Conservation (phyloP, 2,113 vertebrate species). For the Connochaetes taurinus region DNA sequence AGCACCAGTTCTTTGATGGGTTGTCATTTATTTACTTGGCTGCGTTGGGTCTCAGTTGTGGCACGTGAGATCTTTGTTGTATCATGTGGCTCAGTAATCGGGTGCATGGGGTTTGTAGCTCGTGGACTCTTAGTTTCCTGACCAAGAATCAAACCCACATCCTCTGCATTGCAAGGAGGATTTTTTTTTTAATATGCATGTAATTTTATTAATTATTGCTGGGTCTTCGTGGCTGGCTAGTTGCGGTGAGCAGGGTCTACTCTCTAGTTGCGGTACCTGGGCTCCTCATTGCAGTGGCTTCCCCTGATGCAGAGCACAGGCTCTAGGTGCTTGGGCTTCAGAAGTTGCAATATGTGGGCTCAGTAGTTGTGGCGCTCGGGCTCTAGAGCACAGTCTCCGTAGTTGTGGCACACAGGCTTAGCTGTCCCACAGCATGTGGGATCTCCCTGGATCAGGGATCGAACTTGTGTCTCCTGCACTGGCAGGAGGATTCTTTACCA, state of each 20-base stretch:
- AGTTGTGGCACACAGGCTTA: not conserved
- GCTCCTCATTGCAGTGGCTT: not conserved
- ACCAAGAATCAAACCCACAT: not conserved
- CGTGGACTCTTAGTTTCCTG: not conserved
- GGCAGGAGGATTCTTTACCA: not conserved
- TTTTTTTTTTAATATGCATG: not conserved
- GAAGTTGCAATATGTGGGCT: not conserved
- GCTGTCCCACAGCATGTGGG: not conserved
- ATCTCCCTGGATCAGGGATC: not conserved
- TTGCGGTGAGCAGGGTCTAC: not conserved
- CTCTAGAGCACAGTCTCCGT: not conserved
- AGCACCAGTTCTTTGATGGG: not conserved
- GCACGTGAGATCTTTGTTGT: not conserved
- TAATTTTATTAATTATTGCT: not conserved
- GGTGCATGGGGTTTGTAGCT: not conserved
- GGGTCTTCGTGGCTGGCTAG: not conserved
- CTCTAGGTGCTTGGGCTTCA: not conserved
- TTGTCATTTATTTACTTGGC: not conserved
- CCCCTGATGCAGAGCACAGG: not conserved
- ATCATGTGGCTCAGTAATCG: not conserved
- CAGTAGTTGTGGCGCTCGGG: not conserved
- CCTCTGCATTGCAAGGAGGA: not conserved
- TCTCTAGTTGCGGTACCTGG: rapidly evolving
- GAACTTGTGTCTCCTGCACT: not conserved
- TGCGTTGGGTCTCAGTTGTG: not conserved